Evolutionary conservation across 2,888 invertebrate genomes (phyloP).

Genomic region (Sesia bembeciformis): DNA sequence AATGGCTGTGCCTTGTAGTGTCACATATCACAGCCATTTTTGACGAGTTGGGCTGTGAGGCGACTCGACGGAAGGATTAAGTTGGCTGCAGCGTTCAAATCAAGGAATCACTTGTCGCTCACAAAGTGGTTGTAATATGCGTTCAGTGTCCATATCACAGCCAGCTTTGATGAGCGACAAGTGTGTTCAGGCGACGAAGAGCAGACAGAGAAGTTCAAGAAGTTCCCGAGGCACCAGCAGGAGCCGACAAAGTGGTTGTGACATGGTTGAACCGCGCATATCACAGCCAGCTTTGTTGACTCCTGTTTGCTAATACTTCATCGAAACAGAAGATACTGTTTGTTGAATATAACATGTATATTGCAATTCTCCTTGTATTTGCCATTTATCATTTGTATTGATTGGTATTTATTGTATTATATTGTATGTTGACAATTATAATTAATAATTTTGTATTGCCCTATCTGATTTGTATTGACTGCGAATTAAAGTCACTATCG

Average conservation of each 20-base stretch:
- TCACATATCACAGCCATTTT: constrained; percentile 95
- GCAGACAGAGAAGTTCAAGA: neutral
- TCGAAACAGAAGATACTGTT: neutral
- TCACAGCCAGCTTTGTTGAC: constrained; percentile 98
- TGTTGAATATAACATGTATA: neutral
- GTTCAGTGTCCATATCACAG: constrained; percentile 88
- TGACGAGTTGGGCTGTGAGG: constrained; percentile 88
- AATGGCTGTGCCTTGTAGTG: constrained; percentile 84
- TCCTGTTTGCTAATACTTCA: constrained; percentile 29
- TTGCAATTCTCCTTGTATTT: no score
- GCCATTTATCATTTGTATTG: no score
- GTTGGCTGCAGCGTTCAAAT: constrained; percentile 2
- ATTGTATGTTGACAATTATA: no score
- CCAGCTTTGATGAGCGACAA: constrained; percentile 97
- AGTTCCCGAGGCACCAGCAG: constrained; percentile 8
- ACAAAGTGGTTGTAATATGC: constrained; percentile 95
- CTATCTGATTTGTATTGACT: no score
- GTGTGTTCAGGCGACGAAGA: neutral
- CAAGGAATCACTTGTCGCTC: constrained; percentile 74
- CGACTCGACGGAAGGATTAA: constrained; percentile 21
- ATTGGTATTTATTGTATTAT: no score
- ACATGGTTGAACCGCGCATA: constrained; percentile 82
- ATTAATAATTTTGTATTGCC: no score
- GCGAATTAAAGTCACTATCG: no score
- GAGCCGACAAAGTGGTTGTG: constrained; percentile 90